Evolutionary conservation across 2,888 invertebrate genomes (phyloP), one percentile per base, ranked within the genome.

Genomic region (Agonopterix arenella): DNA sequence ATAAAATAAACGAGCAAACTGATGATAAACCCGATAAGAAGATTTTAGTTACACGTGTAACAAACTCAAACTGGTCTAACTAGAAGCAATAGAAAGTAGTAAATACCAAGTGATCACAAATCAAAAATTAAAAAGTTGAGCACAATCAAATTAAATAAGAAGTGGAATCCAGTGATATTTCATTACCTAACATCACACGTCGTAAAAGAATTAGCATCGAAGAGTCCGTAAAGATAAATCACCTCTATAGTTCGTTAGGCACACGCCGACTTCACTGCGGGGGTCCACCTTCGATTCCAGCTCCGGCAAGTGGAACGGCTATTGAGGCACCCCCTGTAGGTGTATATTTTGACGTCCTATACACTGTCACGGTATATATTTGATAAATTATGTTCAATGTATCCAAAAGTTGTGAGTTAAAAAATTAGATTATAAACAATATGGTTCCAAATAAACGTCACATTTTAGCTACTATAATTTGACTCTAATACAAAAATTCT

Each of bases 171-270:
- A 61, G 62, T 66, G 65, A 71, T 80, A 77, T 74, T 76, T 80
- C 76, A 73, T 68, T 57, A 64, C 56, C 58, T 66, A 77, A 70
- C 74, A 83, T 84, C 79, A 82, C 84, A 84, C 80, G 72, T 83
- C 79, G 75, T 76, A 76, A 79, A 76, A 73, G 76, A 81, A 84
- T 85, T 85, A 84, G 84, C 80, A 75, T 75, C 69, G 66, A 58
- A 68, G 70, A 61, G 59, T 40, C 60, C 70, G 73, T 66, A 65
- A 70, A 62, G 64, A 83, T 84, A 84, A 82, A 84, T 84, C 82
- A 84, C 76, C 57, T 72, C 68, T 73, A 78, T 74, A 81, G 83
- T 88, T 88, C 86, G 88, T 88, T 88, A 88, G 80, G 80, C 73
- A 70, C 77, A 70, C 76, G 78, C 76, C 78, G 77, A 64, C 73